Base-by-base conservation (phyloP, 2,888 invertebrate genomes). In the Candidula unifasciata region DNA sequence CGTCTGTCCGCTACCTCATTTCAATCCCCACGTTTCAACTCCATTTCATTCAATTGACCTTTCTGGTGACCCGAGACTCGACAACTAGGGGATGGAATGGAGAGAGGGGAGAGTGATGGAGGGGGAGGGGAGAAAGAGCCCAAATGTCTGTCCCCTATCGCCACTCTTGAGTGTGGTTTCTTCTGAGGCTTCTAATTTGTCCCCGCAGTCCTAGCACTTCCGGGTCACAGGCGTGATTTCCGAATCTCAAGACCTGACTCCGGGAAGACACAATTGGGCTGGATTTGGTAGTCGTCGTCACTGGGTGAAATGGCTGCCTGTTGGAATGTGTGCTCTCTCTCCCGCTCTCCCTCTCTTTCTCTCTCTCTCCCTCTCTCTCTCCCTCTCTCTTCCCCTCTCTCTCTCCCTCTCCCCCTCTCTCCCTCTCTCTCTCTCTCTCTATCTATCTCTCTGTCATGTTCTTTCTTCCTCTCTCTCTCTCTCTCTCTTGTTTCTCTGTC, bases 161-260 rank as follows among this genome's bases (percentile, higher is more conserved):
- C 44, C 30, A 52, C 79, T 64, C 30, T 27, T 37, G 21, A 24
- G 21, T 27, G 66, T 54, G 27, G 73, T 13, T 44, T 52, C 44
- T 21, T 52, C 68, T 80, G 74, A 37, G 64, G 37, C 73, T 74
- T 71, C 60, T 82, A 82, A 82, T 82, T 60, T 82, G 82, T 73
- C 44, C 60, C 71, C n/a, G 82, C 73, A 82, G 73, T 37, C 74
- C 30, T 71, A 71, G 35, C 74, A 73, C 64, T 82, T 82, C 82
- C 82, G 82, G 73, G 2, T 60, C 64, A 16, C 57, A 74, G 57
- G 74, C 73, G n/a, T 57, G 80, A 44, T 64, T 82, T 82, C 82
- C 82, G 73, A 30, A 27, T 35, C 52, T 60, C 37, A 44, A 60
- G 74, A 82, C 64, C n/a, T 74, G 82, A 82, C 71, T 82, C 82